phyloP scores from a whole-genome alignment of 1,140 invertebrate species.

The Halyomorpha halys region DNA sequence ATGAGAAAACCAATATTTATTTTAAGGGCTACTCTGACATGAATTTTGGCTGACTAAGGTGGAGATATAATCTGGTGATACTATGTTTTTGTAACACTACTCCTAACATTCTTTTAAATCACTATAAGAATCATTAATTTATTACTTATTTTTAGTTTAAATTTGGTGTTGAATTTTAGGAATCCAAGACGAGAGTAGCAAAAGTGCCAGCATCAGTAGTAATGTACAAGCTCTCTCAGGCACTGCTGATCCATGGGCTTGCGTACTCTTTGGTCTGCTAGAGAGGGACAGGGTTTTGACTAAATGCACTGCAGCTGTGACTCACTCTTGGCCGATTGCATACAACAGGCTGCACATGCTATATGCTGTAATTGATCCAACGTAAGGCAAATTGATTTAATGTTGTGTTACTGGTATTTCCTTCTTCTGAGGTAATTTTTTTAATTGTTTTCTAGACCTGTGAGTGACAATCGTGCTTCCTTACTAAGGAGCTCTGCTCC shows the following conservation, averaged over 20 bases:
- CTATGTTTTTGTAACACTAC: too few relatives aligned
- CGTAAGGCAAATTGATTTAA: constrained; percentile 43
- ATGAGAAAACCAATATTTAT: too few relatives aligned
- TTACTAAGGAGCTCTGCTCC: constrained; percentile 65
- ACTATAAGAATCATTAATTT: too few relatives aligned
- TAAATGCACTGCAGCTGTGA: constrained; percentile 70
- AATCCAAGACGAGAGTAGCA: constrained; percentile 54
- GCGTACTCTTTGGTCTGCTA: constrained; percentile 74
- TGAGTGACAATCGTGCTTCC: constrained; percentile 91
- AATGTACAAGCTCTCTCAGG: constrained; percentile 29
- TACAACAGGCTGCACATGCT: constrained; percentile 81
- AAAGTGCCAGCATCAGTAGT: constrained; percentile 43
- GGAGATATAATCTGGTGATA: too few relatives aligned
- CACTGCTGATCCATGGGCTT: constrained; percentile 72
- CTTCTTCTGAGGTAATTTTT: too few relatives aligned
- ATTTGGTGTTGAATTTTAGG: constrained; percentile 42
- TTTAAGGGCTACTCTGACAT: too few relatives aligned
- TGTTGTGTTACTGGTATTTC: neutral
- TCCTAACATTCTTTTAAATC: too few relatives aligned
- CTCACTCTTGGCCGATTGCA: constrained; percentile 91
- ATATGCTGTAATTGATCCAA: constrained; percentile 90
- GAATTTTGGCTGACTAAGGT: too few relatives aligned
- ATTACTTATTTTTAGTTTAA: too few relatives aligned
- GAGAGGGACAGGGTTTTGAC: constrained; percentile 64
- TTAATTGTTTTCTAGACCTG: constrained; percentile 54